Conservation (phyloP, 2,113 vertebrate genomes). For the Megaceryle maxima region DNA sequence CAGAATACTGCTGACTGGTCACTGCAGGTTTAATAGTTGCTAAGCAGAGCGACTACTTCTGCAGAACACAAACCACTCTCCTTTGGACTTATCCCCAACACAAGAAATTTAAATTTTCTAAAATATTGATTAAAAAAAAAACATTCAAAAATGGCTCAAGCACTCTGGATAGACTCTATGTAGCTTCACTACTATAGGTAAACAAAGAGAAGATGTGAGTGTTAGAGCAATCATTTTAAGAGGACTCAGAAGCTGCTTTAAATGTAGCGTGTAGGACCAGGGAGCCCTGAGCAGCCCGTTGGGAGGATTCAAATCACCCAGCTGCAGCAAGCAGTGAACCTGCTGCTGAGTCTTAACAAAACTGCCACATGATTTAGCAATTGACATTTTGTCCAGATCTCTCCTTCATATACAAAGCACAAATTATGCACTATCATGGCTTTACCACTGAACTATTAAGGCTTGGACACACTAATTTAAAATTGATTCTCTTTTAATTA, state of each 20-base stretch:
- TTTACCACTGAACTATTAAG: neutral
- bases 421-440: neutral
- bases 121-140: neutral
- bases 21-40: neutral
- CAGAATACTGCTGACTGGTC: neutral
- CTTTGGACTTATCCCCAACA: neutral
- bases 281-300: neutral
- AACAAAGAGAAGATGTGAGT: neutral
- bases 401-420: neutral
- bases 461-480: neutral
- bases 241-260: neutral
- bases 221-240: neutral
- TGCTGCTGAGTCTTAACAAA: neutral
- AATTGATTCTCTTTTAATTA: neutral
- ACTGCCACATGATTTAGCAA: neutral
- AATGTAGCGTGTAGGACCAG: neutral
- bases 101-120: neutral
- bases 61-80: neutral
- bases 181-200: neutral
- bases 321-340: neutral
- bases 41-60: neutral
- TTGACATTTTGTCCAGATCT: neutral
- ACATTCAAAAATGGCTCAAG: neutral
- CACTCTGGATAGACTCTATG: neutral
- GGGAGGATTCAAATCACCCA: neutral